A percentile compares a stretch with the other conserved stretches of the same genome.
Conservation (phyloP, 2,797 vertebrate genomes). For the Austrolebias charrua region DNA sequence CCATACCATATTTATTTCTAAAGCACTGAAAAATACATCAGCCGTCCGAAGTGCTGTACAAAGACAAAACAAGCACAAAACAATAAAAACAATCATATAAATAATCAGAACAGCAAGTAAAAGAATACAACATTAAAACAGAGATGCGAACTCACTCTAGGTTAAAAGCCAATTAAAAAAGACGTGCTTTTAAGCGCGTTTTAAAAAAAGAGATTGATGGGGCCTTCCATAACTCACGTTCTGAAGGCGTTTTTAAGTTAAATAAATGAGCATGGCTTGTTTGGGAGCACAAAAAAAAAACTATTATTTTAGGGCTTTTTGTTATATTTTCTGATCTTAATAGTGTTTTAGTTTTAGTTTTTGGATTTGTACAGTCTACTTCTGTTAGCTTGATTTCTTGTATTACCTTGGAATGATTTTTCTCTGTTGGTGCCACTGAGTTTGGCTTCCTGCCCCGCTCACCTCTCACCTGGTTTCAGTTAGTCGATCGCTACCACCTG, state of each 20-base stretch:
- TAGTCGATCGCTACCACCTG: neutral
- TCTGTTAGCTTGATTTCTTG: neutral
- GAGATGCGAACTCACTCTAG: too few species aligned
- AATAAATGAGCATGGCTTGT: neutral
- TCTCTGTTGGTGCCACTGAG: neutral
- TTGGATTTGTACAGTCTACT: neutral
- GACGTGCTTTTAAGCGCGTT: too few species aligned
- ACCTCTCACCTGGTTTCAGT: neutral
- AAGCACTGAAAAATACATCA: too few species aligned
- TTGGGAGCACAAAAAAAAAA: neutral
- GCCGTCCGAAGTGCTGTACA: too few species aligned
- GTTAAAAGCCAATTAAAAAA: too few species aligned
- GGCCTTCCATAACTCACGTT: slow-evolving; percentile 6
- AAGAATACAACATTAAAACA: too few species aligned
- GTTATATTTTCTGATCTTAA: neutral
- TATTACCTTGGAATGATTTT: neutral
- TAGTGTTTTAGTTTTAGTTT: neutral
- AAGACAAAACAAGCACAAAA: too few species aligned
- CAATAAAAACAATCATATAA: too few species aligned
- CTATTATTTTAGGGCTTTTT: neutral
- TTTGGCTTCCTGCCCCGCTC: neutral
- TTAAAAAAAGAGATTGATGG: too few species aligned
- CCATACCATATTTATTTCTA: too few species aligned
- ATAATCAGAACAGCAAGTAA: too few species aligned
- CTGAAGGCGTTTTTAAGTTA: slow-evolving; percentile 2